These are phyloP conservation scores for Ameiurus melas DNA, from an alignment of 2,113 vertebrate species.

Conservation along the genomic window DNA sequence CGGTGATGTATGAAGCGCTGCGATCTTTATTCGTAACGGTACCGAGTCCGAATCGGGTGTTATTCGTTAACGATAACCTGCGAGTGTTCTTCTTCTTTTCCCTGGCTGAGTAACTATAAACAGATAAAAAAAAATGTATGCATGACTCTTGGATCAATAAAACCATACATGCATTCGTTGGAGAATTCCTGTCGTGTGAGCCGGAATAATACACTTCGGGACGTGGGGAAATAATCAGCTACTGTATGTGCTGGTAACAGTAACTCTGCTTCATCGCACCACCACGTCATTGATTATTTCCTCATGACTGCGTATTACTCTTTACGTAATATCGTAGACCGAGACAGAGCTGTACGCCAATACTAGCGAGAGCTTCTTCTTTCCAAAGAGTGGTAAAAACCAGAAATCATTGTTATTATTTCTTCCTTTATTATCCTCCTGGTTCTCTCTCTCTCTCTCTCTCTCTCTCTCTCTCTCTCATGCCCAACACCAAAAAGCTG, in stretches of 20 bases:
- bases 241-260: background rate
- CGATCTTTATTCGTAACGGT: background rate
- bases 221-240: background rate
- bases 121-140: background rate
- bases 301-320: background rate
- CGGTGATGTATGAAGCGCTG: background rate
- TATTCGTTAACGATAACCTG: background rate
- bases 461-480: background rate
- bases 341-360: background rate
- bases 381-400: background rate
- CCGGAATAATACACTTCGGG: background rate
- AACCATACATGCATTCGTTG: no score
- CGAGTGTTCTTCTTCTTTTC: background rate
- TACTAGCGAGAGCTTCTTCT: background rate
- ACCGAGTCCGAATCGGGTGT: background rate
- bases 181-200: background rate
- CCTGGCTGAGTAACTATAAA: background rate
- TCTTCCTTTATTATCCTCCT: background rate
- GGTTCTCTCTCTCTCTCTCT: background rate
- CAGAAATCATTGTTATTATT: background rate
- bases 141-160: background rate
- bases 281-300: background rate
- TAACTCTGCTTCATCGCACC: background rate
- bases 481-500: conserved; percentile 31
- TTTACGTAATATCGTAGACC: background rate